Base-by-base conservation (phyloP, 2,888 invertebrate genomes). In the Carcina quercana region DNA sequence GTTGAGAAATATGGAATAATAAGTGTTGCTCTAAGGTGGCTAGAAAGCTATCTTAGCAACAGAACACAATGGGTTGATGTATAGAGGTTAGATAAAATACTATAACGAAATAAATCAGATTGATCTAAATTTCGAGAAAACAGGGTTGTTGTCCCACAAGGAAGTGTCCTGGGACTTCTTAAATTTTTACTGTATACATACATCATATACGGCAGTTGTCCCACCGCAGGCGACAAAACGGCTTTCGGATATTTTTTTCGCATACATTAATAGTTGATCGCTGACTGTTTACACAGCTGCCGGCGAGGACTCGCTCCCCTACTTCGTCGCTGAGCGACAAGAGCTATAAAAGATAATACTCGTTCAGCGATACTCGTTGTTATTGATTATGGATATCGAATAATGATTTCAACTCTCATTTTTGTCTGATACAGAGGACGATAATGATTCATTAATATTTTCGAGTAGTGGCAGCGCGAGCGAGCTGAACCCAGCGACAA, bases 151-250 rank as follows among this genome's bases (percentile, higher is more conserved):
- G n/a, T n/a, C n/a, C n/a, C n/a, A n/a, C n/a, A n/a, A n/a, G n/a
- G n/a, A n/a, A n/a, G n/a, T n/a, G n/a, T n/a, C n/a, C n/a, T n/a
- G n/a, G n/a, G n/a, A n/a, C n/a, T n/a, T n/a, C n/a, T n/a, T n/a
- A n/a, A n/a, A n/a, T n/a, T n/a, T n/a, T n/a, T n/a, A n/a, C n/a
- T n/a, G n/a, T n/a, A n/a, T n/a, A n/a, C n/a, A n/a, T n/a, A n/a
- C n/a, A n/a, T n/a, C n/a, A n/a, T n/a, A n/a, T n/a, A n/a, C 17
- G 25, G 27, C 27, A 27, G 15, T 27, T 27, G 27, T 27, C 27
- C 5, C 27, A 27, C 27, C 15, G 12, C 8, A 15, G 15, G 45
- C 95, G 96, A 34, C 29, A 25, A 28, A 34, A 25, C 28, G 24
- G 29, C 22, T 29, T 22, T 29, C 21, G 29, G 14, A 26, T 19